These are phyloP conservation scores for Australoheros facetus DNA, from an alignment of 2,797 vertebrate genomes.

Conservation along the genomic window DNA sequence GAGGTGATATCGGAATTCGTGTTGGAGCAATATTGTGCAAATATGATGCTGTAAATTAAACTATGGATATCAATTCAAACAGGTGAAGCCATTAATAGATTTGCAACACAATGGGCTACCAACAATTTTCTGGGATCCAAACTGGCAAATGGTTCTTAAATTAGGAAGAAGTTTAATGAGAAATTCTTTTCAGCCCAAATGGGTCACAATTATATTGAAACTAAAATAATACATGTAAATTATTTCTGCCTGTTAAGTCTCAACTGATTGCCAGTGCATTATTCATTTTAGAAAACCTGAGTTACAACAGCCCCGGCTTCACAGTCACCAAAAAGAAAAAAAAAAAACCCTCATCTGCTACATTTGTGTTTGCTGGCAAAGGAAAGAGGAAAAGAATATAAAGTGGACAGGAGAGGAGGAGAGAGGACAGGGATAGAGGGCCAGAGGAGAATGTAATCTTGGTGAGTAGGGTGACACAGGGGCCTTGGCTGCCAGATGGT, in stretches of 20 bases:
- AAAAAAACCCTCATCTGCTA: background rate
- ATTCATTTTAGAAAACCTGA: conserved; percentile 37
- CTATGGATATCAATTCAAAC: background rate
- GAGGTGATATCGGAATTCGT: background rate
- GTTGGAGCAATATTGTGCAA: background rate
- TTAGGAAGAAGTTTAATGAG: background rate
- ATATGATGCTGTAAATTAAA: background rate
- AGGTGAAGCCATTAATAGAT: background rate
- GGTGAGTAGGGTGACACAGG: conserved; percentile 65
- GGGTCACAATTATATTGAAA: conserved; percentile 12
- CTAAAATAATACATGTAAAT: conserved; percentile 38
- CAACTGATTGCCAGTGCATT: conserved; percentile 19
- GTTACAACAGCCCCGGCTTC: background rate
- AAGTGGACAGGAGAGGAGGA: conserved; percentile 27
- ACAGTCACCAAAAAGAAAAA: background rate
- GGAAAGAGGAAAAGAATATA: conserved; percentile 1
- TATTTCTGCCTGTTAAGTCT: conserved; percentile 29
- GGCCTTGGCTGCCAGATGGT: conserved; percentile 72
- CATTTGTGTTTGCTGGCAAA: conserved; percentile 26
- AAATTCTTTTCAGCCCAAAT: conserved; percentile 22
- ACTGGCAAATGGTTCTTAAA: background rate
- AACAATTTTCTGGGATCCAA: background rate
- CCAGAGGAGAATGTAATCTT: conserved; percentile 69
- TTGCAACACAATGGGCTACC: background rate
- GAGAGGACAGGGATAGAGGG: conserved; percentile 35